phyloP scores from a whole-genome alignment of 2,888 invertebrate genomes.

The Netelia fuscicornis region DNA sequence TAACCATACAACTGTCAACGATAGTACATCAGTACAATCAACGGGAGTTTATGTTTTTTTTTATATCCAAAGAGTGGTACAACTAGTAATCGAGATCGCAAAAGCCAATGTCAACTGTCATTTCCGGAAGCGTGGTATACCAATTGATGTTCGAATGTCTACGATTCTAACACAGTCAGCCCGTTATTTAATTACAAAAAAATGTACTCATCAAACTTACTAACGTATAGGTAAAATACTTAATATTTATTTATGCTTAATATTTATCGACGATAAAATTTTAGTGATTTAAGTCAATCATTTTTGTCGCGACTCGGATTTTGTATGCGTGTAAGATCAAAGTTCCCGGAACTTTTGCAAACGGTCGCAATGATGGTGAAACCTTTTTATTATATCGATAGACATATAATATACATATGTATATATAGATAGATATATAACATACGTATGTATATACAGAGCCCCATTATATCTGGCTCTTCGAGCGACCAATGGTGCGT shows the following conservation, averaged over 20 bases:
- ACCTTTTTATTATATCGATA: no score
- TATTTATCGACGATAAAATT: constrained; percentile 9
- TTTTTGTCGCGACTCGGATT: not conserved
- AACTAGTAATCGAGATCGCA: constrained; percentile 10
- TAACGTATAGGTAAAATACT: constrained; percentile 7
- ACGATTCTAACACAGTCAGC: constrained; percentile 28
- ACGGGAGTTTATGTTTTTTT: constrained; percentile 26
- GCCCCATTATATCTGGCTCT: constrained; percentile 37
- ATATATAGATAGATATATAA: not conserved
- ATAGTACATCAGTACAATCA: constrained; percentile 55
- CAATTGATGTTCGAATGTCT: constrained; percentile 23
- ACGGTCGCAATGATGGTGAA: no score
- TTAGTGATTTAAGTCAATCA: not conserved
- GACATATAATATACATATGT: not conserved
- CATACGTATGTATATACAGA: not conserved
- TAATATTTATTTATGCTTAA: not conserved
- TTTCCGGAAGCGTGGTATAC: not conserved
- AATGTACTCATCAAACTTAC: not conserved
- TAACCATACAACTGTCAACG: constrained; percentile 23
- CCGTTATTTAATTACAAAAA: constrained; percentile 4
- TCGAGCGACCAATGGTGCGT: constrained; percentile 55
- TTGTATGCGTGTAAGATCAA: no score
- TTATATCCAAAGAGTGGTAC: constrained; percentile 1
- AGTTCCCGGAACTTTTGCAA: no score
- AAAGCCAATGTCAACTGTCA: constrained; percentile 18